Base-by-base conservation (phyloP, 2,888 invertebrate genomes). In the Parthenolecanium corni region DNA sequence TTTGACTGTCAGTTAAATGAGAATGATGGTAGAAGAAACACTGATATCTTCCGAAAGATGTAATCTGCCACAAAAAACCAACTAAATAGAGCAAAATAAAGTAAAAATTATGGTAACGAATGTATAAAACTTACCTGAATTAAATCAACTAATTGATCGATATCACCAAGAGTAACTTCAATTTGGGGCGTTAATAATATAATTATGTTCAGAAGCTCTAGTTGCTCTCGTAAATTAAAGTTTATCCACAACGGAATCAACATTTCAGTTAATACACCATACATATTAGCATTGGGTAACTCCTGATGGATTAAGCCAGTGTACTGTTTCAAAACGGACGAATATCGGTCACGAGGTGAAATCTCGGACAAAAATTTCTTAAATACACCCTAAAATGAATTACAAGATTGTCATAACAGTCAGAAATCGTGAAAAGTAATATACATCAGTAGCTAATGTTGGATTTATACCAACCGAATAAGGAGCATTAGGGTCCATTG, bases 21-120 rank as follows among this genome's bases (percentile, higher is more conserved):
- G 61, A 61, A 23, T 61, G 61, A 51, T 61, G 61, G 16, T 61
- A 61, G 23, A 61, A 61, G 16, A 61, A 61, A 47, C 61, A 61
- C 23, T 61, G 61, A 61, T 49, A 61, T 6, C 61, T 31, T 12
- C 61, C 61, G 23, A 61, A 61, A 14, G 61, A 61, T 1, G 61
- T 61, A 20, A 61, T 61, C 61, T 61, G 20, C 2, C 1, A 20
- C 2, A 21, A 47, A 47, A 36, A 56, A 23, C 1, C 40, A 40
- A n/a, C n/a, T 14, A 2, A 40, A 40, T 14, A 40, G 1, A n/a
- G 12, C 12, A n/a, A 9, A 1, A n/a, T 40, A n/a, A 40, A 40
- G 40, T 14, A 40, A 40, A n/a, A 2, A 40, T 40, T n/a, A 2
- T 14, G 16, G n/a, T 6, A 44, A n/a, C 20, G 1, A 20, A 20